phyloP scores from a whole-genome alignment of 2,797 vertebrate genomes.

The Malacoraja senta region DNA sequence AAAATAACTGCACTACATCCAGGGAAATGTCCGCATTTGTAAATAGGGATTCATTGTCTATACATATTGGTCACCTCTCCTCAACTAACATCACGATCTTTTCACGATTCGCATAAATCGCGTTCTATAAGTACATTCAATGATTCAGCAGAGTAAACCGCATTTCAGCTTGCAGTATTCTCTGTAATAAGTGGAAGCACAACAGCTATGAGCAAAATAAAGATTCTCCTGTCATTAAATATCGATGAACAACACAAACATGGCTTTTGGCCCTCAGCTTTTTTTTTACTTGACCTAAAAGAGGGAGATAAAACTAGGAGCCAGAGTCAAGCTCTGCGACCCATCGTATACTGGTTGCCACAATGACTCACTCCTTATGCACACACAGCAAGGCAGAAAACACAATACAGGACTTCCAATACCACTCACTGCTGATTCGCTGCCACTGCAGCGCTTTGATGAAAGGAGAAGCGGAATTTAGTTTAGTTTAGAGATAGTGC shows the following conservation, averaged over 20 bases:
- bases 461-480: not conserved
- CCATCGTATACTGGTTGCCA: not conserved
- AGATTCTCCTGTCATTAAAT: not conserved
- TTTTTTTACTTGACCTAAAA: not conserved
- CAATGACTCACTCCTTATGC: not conserved
- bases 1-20: not conserved
- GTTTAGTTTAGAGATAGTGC: too few species aligned
- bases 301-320: not conserved
- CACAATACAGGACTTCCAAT: not conserved
- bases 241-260: not conserved
- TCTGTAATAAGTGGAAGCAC: not conserved
- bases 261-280: not conserved
- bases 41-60: not conserved
- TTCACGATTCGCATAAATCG: not conserved
- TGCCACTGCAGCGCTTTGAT: not conserved
- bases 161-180: not conserved
- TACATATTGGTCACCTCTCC: not conserved
- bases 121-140: not conserved
- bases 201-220: not conserved
- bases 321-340: not conserved
- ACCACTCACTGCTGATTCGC: not conserved
- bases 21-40: not conserved
- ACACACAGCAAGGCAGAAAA: not conserved
- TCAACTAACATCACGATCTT: not conserved
- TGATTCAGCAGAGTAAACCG: not conserved